Percentiles rank a stretch among this genome's conserved stretches.
These are phyloP conservation scores for Ptychoptera albimana DNA, from an alignment of 2,888 invertebrate genomes.

Conservation along the genomic window DNA sequence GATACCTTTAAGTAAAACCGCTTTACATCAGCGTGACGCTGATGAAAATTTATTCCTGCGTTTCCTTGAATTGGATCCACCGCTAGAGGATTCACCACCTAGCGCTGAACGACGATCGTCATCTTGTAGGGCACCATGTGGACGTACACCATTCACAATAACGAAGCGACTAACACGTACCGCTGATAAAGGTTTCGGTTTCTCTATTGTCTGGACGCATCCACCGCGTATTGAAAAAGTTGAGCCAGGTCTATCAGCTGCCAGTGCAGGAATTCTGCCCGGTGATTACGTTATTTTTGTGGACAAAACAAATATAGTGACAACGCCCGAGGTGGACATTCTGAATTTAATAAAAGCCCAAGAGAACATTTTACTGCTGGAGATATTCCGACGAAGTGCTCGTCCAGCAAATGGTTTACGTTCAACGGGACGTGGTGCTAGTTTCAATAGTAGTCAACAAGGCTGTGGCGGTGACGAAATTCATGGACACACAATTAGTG, in stretches of 20 bases:
- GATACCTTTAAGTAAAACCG: slow-evolving; percentile 36
- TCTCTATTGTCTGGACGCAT: slow-evolving; percentile 79
- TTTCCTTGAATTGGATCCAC: slow-evolving; percentile 68
- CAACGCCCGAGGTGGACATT: slow-evolving; percentile 57
- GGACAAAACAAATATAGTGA: slow-evolving; percentile 73
- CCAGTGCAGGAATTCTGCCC: slow-evolving; percentile 63
- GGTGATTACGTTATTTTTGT: slow-evolving; percentile 83
- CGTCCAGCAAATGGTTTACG: slow-evolving; percentile 5
- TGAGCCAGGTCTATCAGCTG: slow-evolving; percentile 66
- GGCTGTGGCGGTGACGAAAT: slow-evolving; percentile 7
- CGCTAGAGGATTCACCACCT: slow-evolving; percentile 39
- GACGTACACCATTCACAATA: slow-evolving; percentile 70
- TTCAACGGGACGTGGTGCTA: slow-evolving; percentile 1
- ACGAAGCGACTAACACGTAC: slow-evolving; percentile 44
- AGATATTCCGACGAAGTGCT: slow-evolving; percentile 44
- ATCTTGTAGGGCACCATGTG: slow-evolving; percentile 27
- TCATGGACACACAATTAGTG: slow-evolving; percentile 8
- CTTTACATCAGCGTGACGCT: slow-evolving; percentile 43
- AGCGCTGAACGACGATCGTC: slow-evolving; percentile 26
- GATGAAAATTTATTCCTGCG: slow-evolving; percentile 58
- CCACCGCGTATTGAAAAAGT: slow-evolving; percentile 75
- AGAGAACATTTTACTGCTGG: slow-evolving; percentile 51
- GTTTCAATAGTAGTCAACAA: background rate
- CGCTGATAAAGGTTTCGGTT: slow-evolving; percentile 55
- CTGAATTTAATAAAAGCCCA: slow-evolving; percentile 48